These are phyloP conservation scores for Oryzias sinensis DNA, from an alignment of 2,797 vertebrate genomes.

Conservation along the genomic window DNA sequence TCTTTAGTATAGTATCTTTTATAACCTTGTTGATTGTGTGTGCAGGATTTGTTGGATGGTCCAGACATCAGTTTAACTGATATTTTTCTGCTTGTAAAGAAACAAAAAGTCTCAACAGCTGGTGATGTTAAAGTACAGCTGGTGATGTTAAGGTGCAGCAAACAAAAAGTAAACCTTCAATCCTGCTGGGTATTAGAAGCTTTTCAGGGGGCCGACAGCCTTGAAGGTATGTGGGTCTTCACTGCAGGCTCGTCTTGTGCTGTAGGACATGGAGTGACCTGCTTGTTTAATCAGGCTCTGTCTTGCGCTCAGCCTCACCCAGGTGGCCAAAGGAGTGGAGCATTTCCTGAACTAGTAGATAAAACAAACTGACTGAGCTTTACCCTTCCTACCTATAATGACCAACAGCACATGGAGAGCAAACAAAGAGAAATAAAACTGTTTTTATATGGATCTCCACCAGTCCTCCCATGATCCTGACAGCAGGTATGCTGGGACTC, in stretches of 20 bases:
- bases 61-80: not conserved
- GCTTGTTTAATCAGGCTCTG: constrained; percentile 18
- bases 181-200: constrained; percentile 40
- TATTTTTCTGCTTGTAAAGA: too few relatives aligned
- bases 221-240: constrained; percentile 22
- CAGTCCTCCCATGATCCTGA: constrained; percentile 8
- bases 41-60: too few relatives aligned
- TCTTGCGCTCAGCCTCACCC: constrained; percentile 5
- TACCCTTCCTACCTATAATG: constrained; percentile 10
- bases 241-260: constrained; percentile 13
- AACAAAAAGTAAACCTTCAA: constrained; percentile 19
- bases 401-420: constrained; percentile 1
- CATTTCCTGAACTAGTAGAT: constrained; percentile 5
- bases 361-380: constrained; percentile 5
- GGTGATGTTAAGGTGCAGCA: constrained; percentile 26
- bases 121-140: constrained; percentile 21
- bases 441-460: constrained; percentile 1
- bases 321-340: constrained; percentile 6
- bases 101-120: not conserved
- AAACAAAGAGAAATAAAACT: constrained; percentile 11
- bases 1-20: constrained; percentile 10
- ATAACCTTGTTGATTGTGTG: too few relatives aligned
- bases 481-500: constrained; percentile 8
- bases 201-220: constrained; percentile 6
- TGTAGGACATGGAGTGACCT: constrained; percentile 10